These are phyloP conservation scores for Salvelinus namaycush DNA, from an alignment of 2,113 vertebrate species.

Conservation along the genomic window DNA sequence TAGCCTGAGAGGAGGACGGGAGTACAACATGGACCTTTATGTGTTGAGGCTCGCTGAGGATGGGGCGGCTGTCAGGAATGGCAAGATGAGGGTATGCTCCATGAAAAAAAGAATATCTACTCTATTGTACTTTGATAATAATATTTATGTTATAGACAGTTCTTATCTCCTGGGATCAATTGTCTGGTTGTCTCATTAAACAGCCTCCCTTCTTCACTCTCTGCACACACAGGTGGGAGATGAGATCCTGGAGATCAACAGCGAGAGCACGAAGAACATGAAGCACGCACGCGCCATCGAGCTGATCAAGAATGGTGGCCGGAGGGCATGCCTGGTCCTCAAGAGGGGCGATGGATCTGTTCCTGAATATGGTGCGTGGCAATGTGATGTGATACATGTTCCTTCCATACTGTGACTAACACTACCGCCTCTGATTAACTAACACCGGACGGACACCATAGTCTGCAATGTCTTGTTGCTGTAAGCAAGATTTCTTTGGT, in stretches of 20 bases:
- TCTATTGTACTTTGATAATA: background rate
- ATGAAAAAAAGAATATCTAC: background rate
- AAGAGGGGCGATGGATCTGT: constrained; percentile 97
- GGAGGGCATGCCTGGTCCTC: constrained; percentile 92
- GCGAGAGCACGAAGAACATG: constrained; percentile 98
- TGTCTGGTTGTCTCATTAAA: background rate
- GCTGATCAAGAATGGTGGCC: constrained; percentile 97
- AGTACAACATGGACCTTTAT: constrained; percentile 98
- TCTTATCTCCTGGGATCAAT: background rate
- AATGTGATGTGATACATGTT: constrained; percentile 62
- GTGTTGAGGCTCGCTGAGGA: constrained; percentile 95
- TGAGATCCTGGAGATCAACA: constrained; percentile 98
- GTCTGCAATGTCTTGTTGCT: background rate
- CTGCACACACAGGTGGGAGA: constrained; percentile 85
- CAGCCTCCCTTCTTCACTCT: background rate
- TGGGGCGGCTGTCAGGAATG: constrained; percentile 91
- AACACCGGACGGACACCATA: background rate
- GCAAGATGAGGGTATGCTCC: constrained; percentile 92
- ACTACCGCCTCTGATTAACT: background rate
- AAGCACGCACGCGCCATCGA: constrained; percentile 98
- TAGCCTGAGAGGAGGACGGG: constrained; percentile 92
- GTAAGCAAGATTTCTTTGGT: background rate
- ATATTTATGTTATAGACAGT: background rate
- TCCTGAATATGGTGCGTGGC: constrained; percentile 97
- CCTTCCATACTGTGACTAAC: constrained; percentile 4